These are phyloP conservation scores for Pantala flavescens DNA, from an alignment of 1,140 invertebrate genomes.

Conservation along the genomic window DNA sequence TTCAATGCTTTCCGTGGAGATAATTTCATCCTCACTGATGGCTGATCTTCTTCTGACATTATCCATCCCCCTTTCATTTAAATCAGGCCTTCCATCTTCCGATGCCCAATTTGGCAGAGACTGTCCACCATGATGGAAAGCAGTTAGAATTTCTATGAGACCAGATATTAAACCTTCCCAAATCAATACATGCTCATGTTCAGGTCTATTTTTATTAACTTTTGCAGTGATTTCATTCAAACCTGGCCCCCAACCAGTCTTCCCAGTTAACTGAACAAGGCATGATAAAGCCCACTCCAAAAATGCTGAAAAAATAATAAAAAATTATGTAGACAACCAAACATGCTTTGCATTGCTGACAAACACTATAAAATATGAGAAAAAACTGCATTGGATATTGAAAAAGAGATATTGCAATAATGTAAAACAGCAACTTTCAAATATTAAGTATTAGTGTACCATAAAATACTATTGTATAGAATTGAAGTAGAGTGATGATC, in stretches of 20 bases:
- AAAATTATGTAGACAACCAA: conserved; percentile 16
- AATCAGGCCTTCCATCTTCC: background rate
- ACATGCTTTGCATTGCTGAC: conserved; percentile 12
- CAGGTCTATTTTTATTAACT: conserved; percentile 23
- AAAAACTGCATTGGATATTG: no score
- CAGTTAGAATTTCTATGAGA: conserved; percentile 39
- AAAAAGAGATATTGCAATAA: no score
- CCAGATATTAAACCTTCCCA: conserved; percentile 24
- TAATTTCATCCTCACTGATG: background rate
- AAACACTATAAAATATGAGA: no score
- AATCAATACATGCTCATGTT: background rate
- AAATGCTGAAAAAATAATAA: conserved; percentile 33
- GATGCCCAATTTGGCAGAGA: conserved; percentile 30
- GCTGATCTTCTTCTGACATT: background rate
- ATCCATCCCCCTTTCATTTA: background rate
- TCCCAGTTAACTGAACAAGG: conserved; percentile 38
- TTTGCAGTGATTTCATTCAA: conserved; percentile 25
- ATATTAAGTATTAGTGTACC: no score
- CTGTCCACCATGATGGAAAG: conserved; percentile 36
- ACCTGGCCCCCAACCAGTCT: conserved; percentile 35
- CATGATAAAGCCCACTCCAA: conserved; percentile 40
- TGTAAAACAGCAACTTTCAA: no score
- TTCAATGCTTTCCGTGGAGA: background rate
- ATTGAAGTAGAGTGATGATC: no score
- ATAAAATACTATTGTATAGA: no score